Evolutionary conservation across 1,140 invertebrate species (phyloP), one percentile per base, ranked within the genome.

Genomic region (Catajapyx aquilonaris): DNA sequence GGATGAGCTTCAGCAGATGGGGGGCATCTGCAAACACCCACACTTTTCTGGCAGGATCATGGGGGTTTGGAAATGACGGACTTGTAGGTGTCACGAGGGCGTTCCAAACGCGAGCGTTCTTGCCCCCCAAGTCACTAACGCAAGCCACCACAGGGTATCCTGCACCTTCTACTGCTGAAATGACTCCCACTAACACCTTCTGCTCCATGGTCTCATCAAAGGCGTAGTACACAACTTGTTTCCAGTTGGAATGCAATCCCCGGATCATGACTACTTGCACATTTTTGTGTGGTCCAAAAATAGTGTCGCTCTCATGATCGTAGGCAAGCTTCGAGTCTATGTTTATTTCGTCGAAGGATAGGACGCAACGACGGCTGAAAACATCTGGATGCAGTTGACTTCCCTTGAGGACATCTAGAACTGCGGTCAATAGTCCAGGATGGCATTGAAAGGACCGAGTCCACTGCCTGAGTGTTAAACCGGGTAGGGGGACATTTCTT

Each of bases 261-360:
- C 36, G 17, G 1, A 39, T 0, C 35, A 45, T 42, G n/a, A 35
- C 20, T 19, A 46, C 43, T 40, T 42, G 43, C 2, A 37, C 45
- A 20, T 46, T 39, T 1, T 23, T 34, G n/a, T 45, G 34, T 16
- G 43, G 32, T 19, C 41, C 41, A 4, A 31, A 18, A 7, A 44
- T 35, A 1, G 2, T 17, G 35, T 44, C 45, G 2, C 19, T 15
- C 28, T 20, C 13, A 18, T 22, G 20, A 20, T 46, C 43, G 15
- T 38, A 33, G 5, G 30, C 21, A 15, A 38, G 9, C 1, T 32
- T 3, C 18, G 28, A 32, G n/a, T 41, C 18, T 1, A 46, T 3
- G 16, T 19, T 35, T 41, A 46, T 46, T 20, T 46, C 45, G 34
- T 46, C 44, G 35, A 44, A 44, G 9, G 17, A 20, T 1, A 46